Percentiles rank a stretch among this genome's conserved stretches.
Evolutionary conservation across 2,888 invertebrate species (phyloP).

Genomic region (Drosophila prostipennis): DNA sequence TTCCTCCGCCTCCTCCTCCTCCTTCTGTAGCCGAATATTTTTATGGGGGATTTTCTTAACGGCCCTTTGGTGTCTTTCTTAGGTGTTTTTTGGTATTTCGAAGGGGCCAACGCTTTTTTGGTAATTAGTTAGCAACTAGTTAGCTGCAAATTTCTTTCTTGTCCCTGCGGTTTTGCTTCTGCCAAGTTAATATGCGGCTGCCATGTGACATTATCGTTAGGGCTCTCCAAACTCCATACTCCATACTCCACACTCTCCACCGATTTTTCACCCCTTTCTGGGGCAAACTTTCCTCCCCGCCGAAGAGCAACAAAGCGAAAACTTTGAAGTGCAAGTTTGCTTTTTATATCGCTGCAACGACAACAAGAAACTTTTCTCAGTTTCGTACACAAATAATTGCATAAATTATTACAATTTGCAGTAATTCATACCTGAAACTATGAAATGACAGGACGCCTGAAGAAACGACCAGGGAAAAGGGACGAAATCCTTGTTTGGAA

Average conservation of each 20-base stretch:
- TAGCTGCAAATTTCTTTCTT: slow-evolving; percentile 60
- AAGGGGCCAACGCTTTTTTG: slow-evolving; percentile 34
- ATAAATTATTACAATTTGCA: slow-evolving; percentile 42
- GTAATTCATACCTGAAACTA: slow-evolving; percentile 41
- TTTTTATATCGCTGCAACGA: slow-evolving; percentile 30
- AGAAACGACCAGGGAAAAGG: slow-evolving; percentile 1
- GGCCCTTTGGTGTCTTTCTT: slow-evolving; percentile 1
- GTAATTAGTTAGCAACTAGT: slow-evolving; percentile 68
- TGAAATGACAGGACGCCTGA: slow-evolving; percentile 23
- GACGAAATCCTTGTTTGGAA: neutral
- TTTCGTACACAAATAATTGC: slow-evolving; percentile 41
- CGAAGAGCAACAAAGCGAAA: slow-evolving; percentile 11
- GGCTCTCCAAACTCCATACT: neutral
- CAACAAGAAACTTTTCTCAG: slow-evolving; percentile 27
- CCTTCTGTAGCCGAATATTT: neutral
- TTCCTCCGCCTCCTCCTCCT: neutral
- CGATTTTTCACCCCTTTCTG: neutral
- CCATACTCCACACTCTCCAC: neutral
- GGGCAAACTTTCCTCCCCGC: slow-evolving; percentile 1
- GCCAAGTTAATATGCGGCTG: slow-evolving; percentile 60
- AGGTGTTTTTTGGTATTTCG: slow-evolving; percentile 17
- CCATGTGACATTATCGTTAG: slow-evolving; percentile 60
- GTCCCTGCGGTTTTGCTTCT: slow-evolving; percentile 25
- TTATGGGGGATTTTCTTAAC: slow-evolving; percentile 5
- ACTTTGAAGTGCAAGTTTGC: slow-evolving; percentile 37